Evolutionary conservation across 2,113 vertebrate species (phyloP), one percentile per base, ranked within the genome.

Genomic region (Ursus arctos): DNA sequence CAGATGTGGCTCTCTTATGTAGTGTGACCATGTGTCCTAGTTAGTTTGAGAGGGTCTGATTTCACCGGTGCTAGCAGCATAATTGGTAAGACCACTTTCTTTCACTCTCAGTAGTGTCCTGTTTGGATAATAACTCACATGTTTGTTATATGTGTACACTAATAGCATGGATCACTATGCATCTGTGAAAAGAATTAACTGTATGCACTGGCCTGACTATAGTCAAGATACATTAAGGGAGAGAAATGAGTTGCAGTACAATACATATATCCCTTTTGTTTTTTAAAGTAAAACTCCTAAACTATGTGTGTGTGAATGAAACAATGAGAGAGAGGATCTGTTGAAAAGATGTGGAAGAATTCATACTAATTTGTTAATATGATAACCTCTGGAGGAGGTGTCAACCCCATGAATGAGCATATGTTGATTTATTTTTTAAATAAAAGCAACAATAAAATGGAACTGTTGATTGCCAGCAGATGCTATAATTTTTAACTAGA

Each of bases 401-500:
- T 33, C 15, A 83, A 16, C 59, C 51, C 26, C 63, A 28, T 69
- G 51, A 93, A 89, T 57, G 33, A 40, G 19, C 2, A 0, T 69
- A 59, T 77, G 4, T 74, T 83, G 6, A 55, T 67, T 80, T 57
- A 74, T 59, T 81, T 71, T 94, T 69, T 51, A 28, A 57, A 95
- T 57, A 77, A 77, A 83, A 84, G 40, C 33, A 61, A 24, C 53
- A 84, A n/a, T n/a, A 57, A 18, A 81, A 36, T 10, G 7, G 53
- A 87, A 53, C 40, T 74, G n/a, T 88, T 76, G 71, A 51, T 88
- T 96, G 24, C 19, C 49, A 76, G 36, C 24, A 59, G 47, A 31
- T 91, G 33, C 36, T 49, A 21, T 74, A 51, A 79, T 82, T 94
- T 93, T 82, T 87, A 86, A 74, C 49, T n/a, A 81, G 55, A 87